Percentiles rank a stretch among this genome's conserved stretches.
These are phyloP conservation scores for Chalcosyrphus nemorum DNA, from an alignment of 2,888 invertebrate genomes.

Conservation along the genomic window DNA sequence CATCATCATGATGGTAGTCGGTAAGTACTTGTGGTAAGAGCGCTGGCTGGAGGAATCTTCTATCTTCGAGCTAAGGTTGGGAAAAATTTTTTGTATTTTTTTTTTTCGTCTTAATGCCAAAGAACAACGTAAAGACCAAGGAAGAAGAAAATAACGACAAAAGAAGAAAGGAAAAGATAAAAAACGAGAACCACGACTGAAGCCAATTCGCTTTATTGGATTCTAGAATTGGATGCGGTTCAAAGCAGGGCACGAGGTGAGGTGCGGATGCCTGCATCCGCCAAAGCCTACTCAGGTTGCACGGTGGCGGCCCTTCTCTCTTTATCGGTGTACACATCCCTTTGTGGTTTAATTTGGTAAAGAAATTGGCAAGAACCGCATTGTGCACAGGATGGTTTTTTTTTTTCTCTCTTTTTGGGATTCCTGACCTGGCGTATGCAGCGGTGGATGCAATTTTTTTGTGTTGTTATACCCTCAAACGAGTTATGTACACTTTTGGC, in stretches of 20 bases:
- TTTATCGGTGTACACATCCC: constrained; percentile 40
- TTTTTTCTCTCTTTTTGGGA: constrained; percentile 50
- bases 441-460: constrained; percentile 19
- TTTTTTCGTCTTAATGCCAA: constrained; percentile 37
- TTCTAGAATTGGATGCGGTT: constrained; percentile 68
- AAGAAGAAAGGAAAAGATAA: constrained; percentile 9
- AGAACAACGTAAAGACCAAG: constrained; percentile 52
- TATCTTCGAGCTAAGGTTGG: constrained; percentile 33
- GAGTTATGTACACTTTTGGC: constrained; percentile 66
- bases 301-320: constrained; percentile 48
- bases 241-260: constrained; percentile 60
- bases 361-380: constrained; percentile 67
- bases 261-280: constrained; percentile 53
- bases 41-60: constrained; percentile 56
- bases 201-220: constrained; percentile 71
- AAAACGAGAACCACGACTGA: constrained; percentile 27
- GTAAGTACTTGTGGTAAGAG: constrained; percentile 47
- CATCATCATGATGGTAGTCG: constrained; percentile 30
- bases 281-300: constrained; percentile 66
- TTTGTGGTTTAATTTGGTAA: constrained; percentile 66
- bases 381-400: constrained; percentile 26
- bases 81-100: constrained; percentile 1
- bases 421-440: constrained; percentile 71
- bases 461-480: constrained; percentile 49
- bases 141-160: constrained; percentile 54